These are phyloP conservation scores for Heterotis niloticus DNA, from an alignment of 2,113 vertebrate genomes.

Conservation along the genomic window DNA sequence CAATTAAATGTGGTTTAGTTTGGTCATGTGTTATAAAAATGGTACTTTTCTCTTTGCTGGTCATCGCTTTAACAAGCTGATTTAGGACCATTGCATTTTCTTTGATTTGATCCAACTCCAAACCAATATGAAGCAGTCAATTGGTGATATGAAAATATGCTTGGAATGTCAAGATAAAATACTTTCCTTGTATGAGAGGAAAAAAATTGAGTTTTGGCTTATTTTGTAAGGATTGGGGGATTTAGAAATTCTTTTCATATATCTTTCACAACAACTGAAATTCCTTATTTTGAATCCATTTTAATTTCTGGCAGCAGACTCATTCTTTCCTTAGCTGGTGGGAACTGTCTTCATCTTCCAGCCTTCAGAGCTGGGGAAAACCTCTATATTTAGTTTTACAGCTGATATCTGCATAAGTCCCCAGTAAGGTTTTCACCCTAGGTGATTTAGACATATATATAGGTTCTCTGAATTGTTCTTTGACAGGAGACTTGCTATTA, in stretches of 20 bases:
- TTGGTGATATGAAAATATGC: background rate
- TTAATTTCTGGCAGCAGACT: no score
- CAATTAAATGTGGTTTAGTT: no score
- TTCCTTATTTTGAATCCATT: no score
- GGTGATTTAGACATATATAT: background rate
- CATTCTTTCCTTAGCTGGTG: background rate
- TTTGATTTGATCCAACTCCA: slow-evolving; percentile 23
- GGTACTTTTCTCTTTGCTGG: background rate
- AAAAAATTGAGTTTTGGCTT: no score
- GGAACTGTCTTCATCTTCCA: background rate
- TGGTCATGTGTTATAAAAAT: background rate
- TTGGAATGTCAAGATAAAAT: no score
- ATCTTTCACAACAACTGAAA: no score
- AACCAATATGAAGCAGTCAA: slow-evolving; percentile 16
- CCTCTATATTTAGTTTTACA: no score
- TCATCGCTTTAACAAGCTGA: slow-evolving; percentile 18
- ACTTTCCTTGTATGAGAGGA: no score
- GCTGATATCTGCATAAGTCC: background rate
- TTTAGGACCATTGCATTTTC: slow-evolving; percentile 18
- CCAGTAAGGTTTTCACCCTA: background rate
- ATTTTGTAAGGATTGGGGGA: no score
- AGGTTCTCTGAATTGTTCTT: background rate
- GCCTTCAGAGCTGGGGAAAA: background rate
- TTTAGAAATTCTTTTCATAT: no score
- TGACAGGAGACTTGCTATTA: background rate